Conservation (phyloP, 2,888 invertebrate genomes). For the Habrosyne pyritoides region DNA sequence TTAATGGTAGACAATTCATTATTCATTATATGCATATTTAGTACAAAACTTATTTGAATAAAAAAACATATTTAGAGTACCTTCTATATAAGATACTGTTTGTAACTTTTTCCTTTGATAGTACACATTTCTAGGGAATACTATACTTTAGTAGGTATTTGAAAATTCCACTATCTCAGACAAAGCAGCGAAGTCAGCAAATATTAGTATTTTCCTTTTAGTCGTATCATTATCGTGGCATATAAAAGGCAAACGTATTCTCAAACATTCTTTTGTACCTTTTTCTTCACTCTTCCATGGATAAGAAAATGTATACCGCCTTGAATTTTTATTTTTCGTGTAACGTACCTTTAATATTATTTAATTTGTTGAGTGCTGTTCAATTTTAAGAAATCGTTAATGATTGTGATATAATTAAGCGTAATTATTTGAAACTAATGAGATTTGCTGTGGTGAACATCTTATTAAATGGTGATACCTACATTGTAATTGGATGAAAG, state of each 20-base stretch:
- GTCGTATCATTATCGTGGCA: neutral
- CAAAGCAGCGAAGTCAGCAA: conserved; percentile 18
- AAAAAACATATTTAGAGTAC: too few relatives aligned
- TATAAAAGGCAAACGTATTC: neutral
- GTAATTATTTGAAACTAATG: neutral
- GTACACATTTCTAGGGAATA: too few relatives aligned
- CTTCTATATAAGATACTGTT: too few relatives aligned
- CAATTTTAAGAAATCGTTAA: neutral
- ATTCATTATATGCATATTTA: too few relatives aligned
- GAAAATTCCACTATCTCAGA: neutral
- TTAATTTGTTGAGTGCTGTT: neutral
- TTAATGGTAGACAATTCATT: too few relatives aligned
- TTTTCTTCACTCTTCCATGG: neutral
- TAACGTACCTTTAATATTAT: neutral
- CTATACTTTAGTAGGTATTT: neutral
- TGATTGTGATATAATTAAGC: neutral
- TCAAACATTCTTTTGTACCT: neutral
- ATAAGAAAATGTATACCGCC: neutral
- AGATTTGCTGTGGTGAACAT: neutral
- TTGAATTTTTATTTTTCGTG: neutral
- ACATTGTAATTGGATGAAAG: too few relatives aligned
- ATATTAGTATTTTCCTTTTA: neutral
- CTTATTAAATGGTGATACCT: too few relatives aligned
- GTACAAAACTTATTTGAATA: too few relatives aligned
- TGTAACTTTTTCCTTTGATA: too few relatives aligned